phyloP scores from a whole-genome alignment of 2,888 invertebrate genomes.

The Pristionchus maxplancki region DNA sequence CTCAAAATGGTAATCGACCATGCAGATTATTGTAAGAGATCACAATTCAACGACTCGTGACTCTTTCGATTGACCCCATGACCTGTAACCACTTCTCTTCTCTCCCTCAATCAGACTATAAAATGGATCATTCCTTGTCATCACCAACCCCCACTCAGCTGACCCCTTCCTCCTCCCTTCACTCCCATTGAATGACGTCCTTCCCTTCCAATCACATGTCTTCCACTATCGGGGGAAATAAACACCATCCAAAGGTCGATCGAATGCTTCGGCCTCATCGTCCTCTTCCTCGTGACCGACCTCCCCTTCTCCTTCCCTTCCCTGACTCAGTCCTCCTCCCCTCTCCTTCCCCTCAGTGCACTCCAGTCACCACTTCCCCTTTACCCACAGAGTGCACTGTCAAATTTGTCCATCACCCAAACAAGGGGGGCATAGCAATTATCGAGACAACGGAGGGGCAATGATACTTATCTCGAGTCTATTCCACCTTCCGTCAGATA shows the following conservation, averaged over 20 bases:
- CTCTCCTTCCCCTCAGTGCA: slow-evolving; percentile 24
- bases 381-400: slow-evolving; percentile 10
- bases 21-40: not conserved
- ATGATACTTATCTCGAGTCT: not conserved
- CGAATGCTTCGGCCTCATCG: not conserved
- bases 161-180: not conserved
- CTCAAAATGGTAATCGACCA: not conserved
- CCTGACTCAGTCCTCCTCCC: slow-evolving; percentile 7
- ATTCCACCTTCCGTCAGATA: not conserved
- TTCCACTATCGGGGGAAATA: not conserved
- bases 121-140: not conserved
- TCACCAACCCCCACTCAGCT: not conserved
- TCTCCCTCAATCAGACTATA: not conserved
- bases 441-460: not conserved
- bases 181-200: slow-evolving; percentile 8
- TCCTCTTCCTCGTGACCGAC: not conserved
- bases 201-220: not conserved
- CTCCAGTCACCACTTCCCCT: not conserved
- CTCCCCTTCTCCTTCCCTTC: not conserved
- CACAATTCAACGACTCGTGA: not conserved
- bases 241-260: not conserved
- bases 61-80: not conserved
- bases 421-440: not conserved
- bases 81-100: not conserved
- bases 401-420: slow-evolving; percentile 28